Percentiles rank a stretch among this genome's conserved stretches.
Conservation (phyloP, 2,113 vertebrate species). For the Ibidorhyncha struthersii region DNA sequence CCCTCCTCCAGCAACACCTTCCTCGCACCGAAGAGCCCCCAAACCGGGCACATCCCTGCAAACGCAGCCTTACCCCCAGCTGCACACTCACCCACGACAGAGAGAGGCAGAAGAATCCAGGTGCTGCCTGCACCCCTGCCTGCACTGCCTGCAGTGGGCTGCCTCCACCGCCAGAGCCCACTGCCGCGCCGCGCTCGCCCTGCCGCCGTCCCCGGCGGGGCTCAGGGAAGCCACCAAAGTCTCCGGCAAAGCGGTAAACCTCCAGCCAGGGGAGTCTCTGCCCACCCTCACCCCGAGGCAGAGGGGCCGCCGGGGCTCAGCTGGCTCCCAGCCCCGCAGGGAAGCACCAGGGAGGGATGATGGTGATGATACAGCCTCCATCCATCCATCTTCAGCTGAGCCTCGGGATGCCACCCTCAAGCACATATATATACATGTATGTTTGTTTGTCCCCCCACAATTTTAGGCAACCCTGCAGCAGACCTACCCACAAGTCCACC, state of each 20-base stretch:
- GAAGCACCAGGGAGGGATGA: not conserved
- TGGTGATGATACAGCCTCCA: not conserved
- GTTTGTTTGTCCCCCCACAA: no score
- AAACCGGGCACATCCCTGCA: not conserved
- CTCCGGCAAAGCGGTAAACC: no score
- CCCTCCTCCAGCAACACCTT: not conserved
- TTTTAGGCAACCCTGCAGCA: not conserved
- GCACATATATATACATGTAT: no score
- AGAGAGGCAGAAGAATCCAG: not conserved
- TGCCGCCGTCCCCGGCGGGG: fast-evolving
- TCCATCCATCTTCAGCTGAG: not conserved
- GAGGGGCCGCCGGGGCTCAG: not conserved
- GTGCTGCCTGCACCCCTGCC: not conserved
- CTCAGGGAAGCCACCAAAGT: no score
- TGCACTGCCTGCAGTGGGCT: not conserved
- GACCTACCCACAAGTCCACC: fast-evolving
- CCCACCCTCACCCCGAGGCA: fast-evolving
- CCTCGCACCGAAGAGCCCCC: fast-evolving
- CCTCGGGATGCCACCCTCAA: no score
- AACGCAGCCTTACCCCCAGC: fast-evolving
- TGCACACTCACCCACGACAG: fast-evolving
- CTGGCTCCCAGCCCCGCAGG: not conserved
- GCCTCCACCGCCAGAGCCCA: constrained; percentile 1
- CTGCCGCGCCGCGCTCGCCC: not conserved
- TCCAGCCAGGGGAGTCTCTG: fast-evolving